phyloP scores from a whole-genome alignment of 2,797 vertebrate species.

The Chaetodon trifasciatus region DNA sequence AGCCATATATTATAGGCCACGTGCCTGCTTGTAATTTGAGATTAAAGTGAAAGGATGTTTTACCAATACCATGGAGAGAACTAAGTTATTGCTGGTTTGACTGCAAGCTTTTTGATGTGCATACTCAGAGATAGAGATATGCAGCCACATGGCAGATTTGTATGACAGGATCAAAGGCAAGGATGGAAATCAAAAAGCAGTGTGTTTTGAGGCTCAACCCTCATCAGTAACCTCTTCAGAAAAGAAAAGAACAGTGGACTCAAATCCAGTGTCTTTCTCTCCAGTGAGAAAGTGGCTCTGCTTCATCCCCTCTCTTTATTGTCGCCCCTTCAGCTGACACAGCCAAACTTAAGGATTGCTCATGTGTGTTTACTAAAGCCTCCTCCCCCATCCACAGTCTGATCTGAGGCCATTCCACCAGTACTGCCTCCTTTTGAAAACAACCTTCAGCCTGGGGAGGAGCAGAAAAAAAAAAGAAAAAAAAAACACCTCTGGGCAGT shows the following conservation, averaged over 20 bases:
- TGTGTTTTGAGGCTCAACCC: constrained; percentile 42
- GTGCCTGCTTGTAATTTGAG: constrained; percentile 42
- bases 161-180: constrained; percentile 60
- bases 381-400: constrained; percentile 37
- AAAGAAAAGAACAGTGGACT: constrained; percentile 49
- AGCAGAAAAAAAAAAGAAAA: constrained; percentile 1
- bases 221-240: constrained; percentile 53
- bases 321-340: constrained; percentile 69
- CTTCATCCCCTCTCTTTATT: constrained; percentile 60
- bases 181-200: constrained; percentile 56
- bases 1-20: constrained; percentile 15
- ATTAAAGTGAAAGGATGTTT: constrained; percentile 51
- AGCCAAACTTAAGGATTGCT: constrained; percentile 64
- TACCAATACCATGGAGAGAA: constrained; percentile 33
- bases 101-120: constrained; percentile 56
- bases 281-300: constrained; percentile 32
- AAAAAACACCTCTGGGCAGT: constrained; percentile 71
- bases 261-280: constrained; percentile 26
- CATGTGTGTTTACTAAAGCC: constrained; percentile 69
- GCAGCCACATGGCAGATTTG: constrained; percentile 40
- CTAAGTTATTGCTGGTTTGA: constrained; percentile 43
- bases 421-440: constrained; percentile 63
- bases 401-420: constrained; percentile 63
- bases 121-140: constrained; percentile 29
- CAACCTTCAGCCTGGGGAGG: constrained; percentile 55